Percentiles rank a stretch among this genome's conserved stretches.
These are phyloP conservation scores for Brachionus manjavacas DNA, from an alignment of 1,140 invertebrate species.

Conservation along the genomic window DNA sequence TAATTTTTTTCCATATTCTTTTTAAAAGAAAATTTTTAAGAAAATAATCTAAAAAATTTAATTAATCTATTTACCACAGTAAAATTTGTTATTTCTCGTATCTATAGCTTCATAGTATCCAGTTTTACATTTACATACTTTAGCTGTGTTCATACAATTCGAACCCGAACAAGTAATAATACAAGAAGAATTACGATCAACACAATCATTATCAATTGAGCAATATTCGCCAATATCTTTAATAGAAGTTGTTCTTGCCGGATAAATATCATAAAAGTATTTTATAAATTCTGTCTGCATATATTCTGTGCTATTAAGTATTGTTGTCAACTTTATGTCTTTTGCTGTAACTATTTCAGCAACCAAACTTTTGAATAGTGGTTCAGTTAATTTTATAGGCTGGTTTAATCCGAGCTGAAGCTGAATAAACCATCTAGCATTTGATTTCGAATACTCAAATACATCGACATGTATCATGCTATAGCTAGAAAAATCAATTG, in stretches of 20 bases:
- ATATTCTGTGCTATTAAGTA: not conserved
- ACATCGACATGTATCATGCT: not conserved
- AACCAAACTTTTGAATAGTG: not conserved
- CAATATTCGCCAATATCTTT: not conserved
- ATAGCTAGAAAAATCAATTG: not conserved
- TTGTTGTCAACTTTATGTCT: not conserved
- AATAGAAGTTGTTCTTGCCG: not conserved
- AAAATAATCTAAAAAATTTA: not conserved
- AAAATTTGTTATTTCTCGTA: not conserved
- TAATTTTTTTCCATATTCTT: not conserved
- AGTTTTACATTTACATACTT: slow-evolving; percentile 24
- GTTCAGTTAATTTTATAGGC: not conserved
- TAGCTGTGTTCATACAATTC: not conserved
- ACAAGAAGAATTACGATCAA: not conserved
- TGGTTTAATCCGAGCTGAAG: not conserved
- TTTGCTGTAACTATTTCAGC: not conserved
- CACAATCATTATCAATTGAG: not conserved
- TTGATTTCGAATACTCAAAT: not conserved
- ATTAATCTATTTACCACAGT: not conserved
- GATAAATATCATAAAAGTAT: slow-evolving; percentile 12
- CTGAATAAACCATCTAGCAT: not conserved
- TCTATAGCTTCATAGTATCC: not conserved
- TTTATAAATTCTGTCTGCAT: slow-evolving; percentile 4
- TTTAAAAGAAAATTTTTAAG: not conserved
- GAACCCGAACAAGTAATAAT: not conserved